phyloP scores from a whole-genome alignment of 2,888 invertebrate genomes.

The Serrognathus titanus region DNA sequence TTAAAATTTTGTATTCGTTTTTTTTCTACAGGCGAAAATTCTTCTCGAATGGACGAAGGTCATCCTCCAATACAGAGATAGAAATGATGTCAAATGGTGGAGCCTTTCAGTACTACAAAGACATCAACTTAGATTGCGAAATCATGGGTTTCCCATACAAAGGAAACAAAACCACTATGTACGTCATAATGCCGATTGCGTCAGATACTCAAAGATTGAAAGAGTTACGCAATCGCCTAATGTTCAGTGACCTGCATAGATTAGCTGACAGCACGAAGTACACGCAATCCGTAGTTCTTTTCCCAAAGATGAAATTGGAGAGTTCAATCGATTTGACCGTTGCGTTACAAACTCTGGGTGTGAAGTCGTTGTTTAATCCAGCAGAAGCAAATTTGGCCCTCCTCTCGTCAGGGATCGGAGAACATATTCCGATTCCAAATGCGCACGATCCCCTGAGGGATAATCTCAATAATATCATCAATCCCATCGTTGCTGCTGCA shows the following conservation, averaged over 20 bases:
- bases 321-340: slow-evolving; percentile 56
- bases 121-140: slow-evolving; percentile 53
- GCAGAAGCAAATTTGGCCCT: slow-evolving; percentile 64
- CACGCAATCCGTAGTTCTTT: slow-evolving; percentile 55
- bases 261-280: slow-evolving; percentile 51
- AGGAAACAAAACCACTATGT: slow-evolving; percentile 62
- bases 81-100: slow-evolving; percentile 68
- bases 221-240: slow-evolving; percentile 51
- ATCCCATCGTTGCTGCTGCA: slow-evolving; percentile 10
- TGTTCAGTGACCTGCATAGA: slow-evolving; percentile 50
- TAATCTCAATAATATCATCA: background rate
- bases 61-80: slow-evolving; percentile 46
- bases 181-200: slow-evolving; percentile 60
- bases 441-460: background rate
- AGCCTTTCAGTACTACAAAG: slow-evolving; percentile 57
- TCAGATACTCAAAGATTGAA: slow-evolving; percentile 50
- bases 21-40: slow-evolving; percentile 54
- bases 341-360: slow-evolving; percentile 57
- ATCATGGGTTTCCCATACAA: slow-evolving; percentile 71
- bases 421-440: slow-evolving; percentile 3
- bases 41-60: slow-evolving; percentile 50
- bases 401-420: slow-evolving; percentile 50
- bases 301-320: slow-evolving; percentile 72
- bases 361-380: slow-evolving; percentile 62
- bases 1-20: background rate